phyloP scores from a whole-genome alignment of 2,113 vertebrate species.

The Nyctereutes procyonoides region DNA sequence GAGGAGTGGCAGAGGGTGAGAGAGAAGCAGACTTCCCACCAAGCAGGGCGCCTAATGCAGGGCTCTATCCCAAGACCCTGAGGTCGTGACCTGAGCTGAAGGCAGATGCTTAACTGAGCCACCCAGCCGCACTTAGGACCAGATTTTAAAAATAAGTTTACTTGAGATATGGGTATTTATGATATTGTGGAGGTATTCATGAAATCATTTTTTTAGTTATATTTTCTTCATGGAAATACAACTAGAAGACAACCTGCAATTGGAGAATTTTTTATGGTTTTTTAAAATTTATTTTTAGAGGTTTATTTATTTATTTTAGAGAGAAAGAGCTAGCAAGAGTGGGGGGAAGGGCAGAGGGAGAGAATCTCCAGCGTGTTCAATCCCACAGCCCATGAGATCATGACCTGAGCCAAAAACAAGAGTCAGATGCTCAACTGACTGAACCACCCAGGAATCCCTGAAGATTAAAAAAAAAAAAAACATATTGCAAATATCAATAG shows the following conservation, averaged over 20 bases:
- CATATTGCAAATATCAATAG: too few relatives aligned
- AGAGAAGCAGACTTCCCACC: too few relatives aligned
- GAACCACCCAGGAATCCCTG: background rate
- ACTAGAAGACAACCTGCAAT: slow-evolving; percentile 13
- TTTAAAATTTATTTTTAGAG: background rate
- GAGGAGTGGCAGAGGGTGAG: too few relatives aligned
- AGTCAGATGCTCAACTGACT: background rate
- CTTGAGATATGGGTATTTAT: background rate
- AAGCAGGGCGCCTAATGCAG: too few relatives aligned
- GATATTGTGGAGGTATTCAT: background rate
- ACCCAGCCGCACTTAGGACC: too few relatives aligned
- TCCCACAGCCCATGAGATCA: background rate
- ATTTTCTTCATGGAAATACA: slow-evolving; percentile 43
- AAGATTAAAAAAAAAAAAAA: background rate
- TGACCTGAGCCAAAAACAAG: background rate
- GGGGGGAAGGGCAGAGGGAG: background rate
- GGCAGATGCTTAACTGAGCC: too few relatives aligned
- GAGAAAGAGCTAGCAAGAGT: background rate
- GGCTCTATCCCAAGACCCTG: too few relatives aligned
- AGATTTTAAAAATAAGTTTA: slow-evolving; percentile 10
- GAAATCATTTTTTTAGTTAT: slow-evolving; percentile 13
- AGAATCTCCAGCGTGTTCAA: background rate
- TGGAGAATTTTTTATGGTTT: background rate
- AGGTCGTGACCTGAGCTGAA: too few relatives aligned
- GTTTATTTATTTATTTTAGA: background rate